Evolutionary conservation across 2,888 invertebrate genomes (phyloP).

Genomic region (Hyalella azteca): DNA sequence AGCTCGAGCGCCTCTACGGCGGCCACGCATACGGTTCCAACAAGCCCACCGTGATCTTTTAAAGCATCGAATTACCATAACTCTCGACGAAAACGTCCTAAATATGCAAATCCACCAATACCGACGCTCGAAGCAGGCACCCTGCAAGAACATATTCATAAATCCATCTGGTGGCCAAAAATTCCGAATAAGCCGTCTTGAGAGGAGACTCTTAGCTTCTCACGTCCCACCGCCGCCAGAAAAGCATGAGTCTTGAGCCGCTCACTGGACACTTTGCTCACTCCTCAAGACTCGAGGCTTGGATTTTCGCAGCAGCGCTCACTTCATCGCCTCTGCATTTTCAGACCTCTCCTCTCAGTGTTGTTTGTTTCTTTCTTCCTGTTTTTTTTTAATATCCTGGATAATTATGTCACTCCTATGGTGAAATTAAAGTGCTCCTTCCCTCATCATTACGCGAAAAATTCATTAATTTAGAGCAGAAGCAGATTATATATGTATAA

Average conservation of each 20-base stretch:
- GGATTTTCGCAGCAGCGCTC: no score
- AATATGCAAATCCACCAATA: conserved; percentile 36
- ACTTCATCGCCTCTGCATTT: no score
- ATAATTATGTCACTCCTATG: no score
- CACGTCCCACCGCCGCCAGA: conserved; percentile 1
- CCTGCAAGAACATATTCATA: conserved; percentile 37
- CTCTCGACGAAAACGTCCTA: conserved; percentile 36
- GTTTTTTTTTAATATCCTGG: no score
- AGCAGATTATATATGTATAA: no score
- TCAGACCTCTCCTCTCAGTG: no score
- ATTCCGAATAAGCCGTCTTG: conserved; percentile 32
- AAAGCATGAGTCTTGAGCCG: conserved; percentile 13
- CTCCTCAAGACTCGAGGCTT: no score
- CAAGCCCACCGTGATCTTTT: conserved; percentile 22
- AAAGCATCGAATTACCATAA: conserved; percentile 36
- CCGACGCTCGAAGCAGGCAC: conserved; percentile 28
- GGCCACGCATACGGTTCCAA: neutral
- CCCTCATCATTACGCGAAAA: no score
- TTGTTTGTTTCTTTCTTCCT: no score
- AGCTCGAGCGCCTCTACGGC: neutral
- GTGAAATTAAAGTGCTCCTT: no score
- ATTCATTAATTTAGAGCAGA: no score
- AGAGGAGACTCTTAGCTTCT: conserved; percentile 11
- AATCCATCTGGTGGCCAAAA: conserved; percentile 36
- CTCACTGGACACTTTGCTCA: neutral